Base-by-base conservation (phyloP, 92 coral and sea anemone genomes). In the Palythoa caribaeorum region DNA sequence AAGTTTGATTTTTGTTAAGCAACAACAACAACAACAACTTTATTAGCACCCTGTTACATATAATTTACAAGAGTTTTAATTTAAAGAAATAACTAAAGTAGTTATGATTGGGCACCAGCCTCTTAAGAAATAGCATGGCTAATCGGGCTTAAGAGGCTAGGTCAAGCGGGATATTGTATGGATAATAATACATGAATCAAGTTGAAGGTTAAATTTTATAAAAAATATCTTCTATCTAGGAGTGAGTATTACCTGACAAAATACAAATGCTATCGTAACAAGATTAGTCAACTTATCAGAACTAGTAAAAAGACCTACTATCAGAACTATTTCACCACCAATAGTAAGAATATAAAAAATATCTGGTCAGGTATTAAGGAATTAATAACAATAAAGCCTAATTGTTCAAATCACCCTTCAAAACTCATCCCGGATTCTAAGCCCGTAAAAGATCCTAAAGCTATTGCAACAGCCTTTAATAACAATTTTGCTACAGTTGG, bases 201-300 rank as follows among this genome's bases (percentile, higher is more conserved):
- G 71, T 38, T 75, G 44, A 88, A 28, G 28, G 28, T 0, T 28
- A 28, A 87, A 40, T 10, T 87, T 2, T 78, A 86, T 69, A 90
- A 85, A 73, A 88, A 80, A 48, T 88, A 38, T 60, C 36, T 88
- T 6, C 17, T n/a, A 47, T 37, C 87, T 44, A 72, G 85, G 14
- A 68, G 8, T 79, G 3, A 20, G 2, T 88, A 88, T 50, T 80
- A 79, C 44, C 71, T 39, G 3, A 57, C 51, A 9, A 88, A 88
- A 70, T 88, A 70, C 37, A 88, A 88, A 81, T 70, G 3, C 28
- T 88, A 88, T 60, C 28, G 91, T 8, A 88, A 88, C 39, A 88
- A 72, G 35, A 78, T 50, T 44, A 83, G 77, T 40, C 84, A 90
- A 17, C 83, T 90, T 35, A 20, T 80, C 39, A 71, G 65, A 36